Base-by-base conservation (phyloP, 2,888 invertebrate species). In the Euzetes globulus region DNA sequence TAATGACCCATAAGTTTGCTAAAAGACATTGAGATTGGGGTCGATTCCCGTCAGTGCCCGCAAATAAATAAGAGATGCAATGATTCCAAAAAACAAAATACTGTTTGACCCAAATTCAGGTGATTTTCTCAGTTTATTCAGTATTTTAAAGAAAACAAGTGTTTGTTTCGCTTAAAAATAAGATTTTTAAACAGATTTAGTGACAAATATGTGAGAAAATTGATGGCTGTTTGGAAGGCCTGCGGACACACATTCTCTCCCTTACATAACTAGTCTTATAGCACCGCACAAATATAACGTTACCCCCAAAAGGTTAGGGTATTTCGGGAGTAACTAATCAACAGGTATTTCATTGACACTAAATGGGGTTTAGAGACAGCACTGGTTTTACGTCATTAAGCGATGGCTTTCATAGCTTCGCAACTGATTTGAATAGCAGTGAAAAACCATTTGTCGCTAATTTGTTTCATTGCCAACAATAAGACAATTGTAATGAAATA, bases 1-100 rank as follows among this genome's bases (percentile, higher is more conserved):
- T 41, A 70, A 70, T 70, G 70, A 70, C 70, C 70, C 70, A 70
- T 47, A 70, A 70, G 70, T 70, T 41, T 70, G 63, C n/a, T 65
- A 65, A 37, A 65, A 65, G 37, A 70, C 45, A 70, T 41, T 70
- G 25, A 45, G 45, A 70, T 70, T 70, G 11, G 45, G 70, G 70
- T 70, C 70, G 70, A 37, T 65, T 65, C 41, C 65, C 65, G 19
- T 29, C 11, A 65, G 33, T 41, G 65, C 15, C 37, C 13, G 19
- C n/a, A 47, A 47, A 70, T 45, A n/a, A 68, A 68, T 27, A 27
- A 65, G 37, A 65, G 37, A 65, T 65, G 33, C 19, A 11, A 29
- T 65, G 37, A 37, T 47, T 45, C 70, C 7, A 45, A 70, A 47
- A 70, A 70, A 70, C 70, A 70, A 70, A 70, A 70, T 25, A 70